Base-by-base conservation (phyloP, 2,113 vertebrate genomes). In the Megaceryle maxima region DNA sequence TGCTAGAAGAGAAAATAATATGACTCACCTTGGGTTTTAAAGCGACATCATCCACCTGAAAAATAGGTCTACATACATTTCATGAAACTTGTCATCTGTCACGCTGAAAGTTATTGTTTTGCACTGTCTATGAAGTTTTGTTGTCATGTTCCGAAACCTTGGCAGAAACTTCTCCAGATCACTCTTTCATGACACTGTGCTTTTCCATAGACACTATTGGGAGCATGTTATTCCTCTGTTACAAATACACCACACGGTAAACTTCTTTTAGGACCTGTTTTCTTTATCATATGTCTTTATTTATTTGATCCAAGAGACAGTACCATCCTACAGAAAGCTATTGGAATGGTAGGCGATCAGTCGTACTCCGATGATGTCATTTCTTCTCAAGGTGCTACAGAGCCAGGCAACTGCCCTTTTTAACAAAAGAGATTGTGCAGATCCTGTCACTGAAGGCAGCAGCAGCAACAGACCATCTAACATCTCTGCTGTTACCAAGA, bases 181-280 rank as follows among this genome's bases (percentile, higher is more conserved):
- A 0, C 4, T 50, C 12, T 16, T 33, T 46, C 44, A 20, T 1
- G 1, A 29, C 24, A 19, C 12, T 56, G 21, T 39, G 31, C 6
- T 74, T 83, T 77, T 55, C 39, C 39, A 13, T 2, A n/a, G 33
- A 66, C 11, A 3, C 3, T 33, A 5, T 2, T 28, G 15, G 6
- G 41, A 70, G 8, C 0, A 1, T 28, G 41, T 31, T 43, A 33
- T 76, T 72, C 21, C 12, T 16, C 43, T 73, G 9, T 31, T 53
- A 69, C 35, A 73, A 88, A 43, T 3, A 1, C 7, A 62, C 10
- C 24, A 60, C 10, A 25, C 56, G 6, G 6, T 44, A 67, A 69
- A 24, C 12, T 70, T 35, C 17, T 35, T 66, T 48, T 43, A 53
- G 10, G 16, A 33, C 1, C 1, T 41, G 10, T 56, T 64, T 39